A percentile compares a stretch with the other conserved stretches of the same genome.
phyloP scores from a whole-genome alignment of 2,113 vertebrate genomes.

The Ageneiosus marmoratus region DNA sequence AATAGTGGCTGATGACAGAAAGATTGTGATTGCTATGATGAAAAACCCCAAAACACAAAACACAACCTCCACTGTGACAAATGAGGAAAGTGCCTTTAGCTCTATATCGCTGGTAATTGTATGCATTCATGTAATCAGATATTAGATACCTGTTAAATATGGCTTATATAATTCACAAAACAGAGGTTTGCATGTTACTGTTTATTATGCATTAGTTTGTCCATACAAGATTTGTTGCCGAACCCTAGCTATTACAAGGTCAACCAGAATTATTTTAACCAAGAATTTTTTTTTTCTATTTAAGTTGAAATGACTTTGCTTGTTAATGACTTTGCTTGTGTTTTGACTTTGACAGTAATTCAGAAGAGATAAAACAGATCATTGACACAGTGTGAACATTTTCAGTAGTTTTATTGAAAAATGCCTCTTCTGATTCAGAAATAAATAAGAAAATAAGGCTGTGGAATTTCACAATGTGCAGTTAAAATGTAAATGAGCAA shows the following conservation, averaged over 20 bases:
- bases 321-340: background rate
- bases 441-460: conserved; percentile 99
- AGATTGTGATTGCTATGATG: too few species aligned
- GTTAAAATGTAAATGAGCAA: conserved; percentile 97
- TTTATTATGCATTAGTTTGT: background rate
- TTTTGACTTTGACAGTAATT: background rate
- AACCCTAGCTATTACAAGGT: background rate
- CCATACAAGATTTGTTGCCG: conserved; percentile 1
- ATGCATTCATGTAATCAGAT: background rate
- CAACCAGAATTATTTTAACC: background rate
- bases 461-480: conserved; percentile 99
- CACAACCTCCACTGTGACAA: background rate
- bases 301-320: too few species aligned
- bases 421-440: conserved; percentile 99
- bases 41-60: too few species aligned
- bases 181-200: background rate
- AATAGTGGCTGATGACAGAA: too few species aligned
- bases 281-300: background rate
- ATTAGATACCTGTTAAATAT: background rate
- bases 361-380: conserved; percentile 1
- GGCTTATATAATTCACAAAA: background rate
- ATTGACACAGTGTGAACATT: conserved; percentile 68
- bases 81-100: background rate
- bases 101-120: background rate
- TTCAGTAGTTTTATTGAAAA: conserved; percentile 99